Base-by-base conservation (phyloP, 1,140 invertebrate species). In the Drosophila nasuta region DNA sequence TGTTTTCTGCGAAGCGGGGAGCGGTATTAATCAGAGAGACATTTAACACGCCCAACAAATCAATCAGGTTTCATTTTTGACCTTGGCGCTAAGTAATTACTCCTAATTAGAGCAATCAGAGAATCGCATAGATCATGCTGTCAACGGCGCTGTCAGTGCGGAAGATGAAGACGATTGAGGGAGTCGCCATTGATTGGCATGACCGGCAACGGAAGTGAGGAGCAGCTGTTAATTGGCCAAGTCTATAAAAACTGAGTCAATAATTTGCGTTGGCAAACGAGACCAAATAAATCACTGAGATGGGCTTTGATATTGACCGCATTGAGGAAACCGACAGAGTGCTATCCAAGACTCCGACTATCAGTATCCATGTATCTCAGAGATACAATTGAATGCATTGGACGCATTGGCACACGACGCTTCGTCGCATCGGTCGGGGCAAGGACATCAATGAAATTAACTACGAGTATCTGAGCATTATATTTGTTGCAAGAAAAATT, bases 381-480 rank as follows among this genome's bases (percentile, higher is more conserved):
- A 35, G 54, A 60, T 67, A 15, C 51, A 41, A 43, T 43, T 13
- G 11, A 43, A 25, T 25, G 33, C 20, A 51, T 45, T 45, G 13
- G 13, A 13, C 71, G 49, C 41, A 57, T 70, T 79, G 85, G 85
- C 85, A 88, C 85, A 88, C 85, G 82, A 69, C 78, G 79, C 20
- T 25, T 2, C 8, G 65, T 57, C 63, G 5, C 33, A 33, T 33
- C 0, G 0, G 20, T 3, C 20, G 20, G 33, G 79, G 79, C 79
- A 80, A 80, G 83, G 83, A 87, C 83, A 82, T 87, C 83, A 87
- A 87, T 82, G 83, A 74, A 86, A 77, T 87, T 72, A 87, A 81
- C 64, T 57, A 20, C 35, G 15, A 57, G 33, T 65, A 45, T 45
- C 46, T 35, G 25, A 60, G 58, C 48, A 54, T 68, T 48, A 57